Base-by-base conservation (phyloP, 2,888 invertebrate species). In the Cephus pulcher region DNA sequence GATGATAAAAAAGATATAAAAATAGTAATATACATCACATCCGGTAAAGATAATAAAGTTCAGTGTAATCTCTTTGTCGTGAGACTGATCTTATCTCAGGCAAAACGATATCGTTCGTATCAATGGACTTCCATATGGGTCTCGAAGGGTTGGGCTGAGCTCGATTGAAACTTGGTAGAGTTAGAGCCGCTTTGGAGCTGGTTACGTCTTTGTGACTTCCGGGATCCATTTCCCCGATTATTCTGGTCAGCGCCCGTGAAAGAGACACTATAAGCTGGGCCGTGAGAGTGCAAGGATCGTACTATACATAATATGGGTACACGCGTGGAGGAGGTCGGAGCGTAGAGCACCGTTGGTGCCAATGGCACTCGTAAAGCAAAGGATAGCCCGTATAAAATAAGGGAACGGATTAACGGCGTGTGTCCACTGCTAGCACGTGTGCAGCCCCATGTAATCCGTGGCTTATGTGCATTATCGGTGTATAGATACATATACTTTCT, bases 351-450 rank as follows among this genome's bases (percentile, higher is more conserved):
- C 35, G 35, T 35, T 56, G 40, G 23, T 56, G 40, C 40, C 40
- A 56, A 56, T 81, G 23, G 40, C 76, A 78, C 81, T 87, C 86
- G 86, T 87, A 87, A 87, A 86, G 80, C 82, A 87, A 80, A 81
- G 81, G 80, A 86, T 85, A 79, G 83, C 79, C 81, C 80, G 83
- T 86, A 85, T 85, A 85, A 85, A 86, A 86, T 85, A 86, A 86
- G 80, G 77, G 80, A 83, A 85, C 83, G 82, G 85, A 85, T 85
- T 85, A 85, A 85, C 84, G 84, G 81, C 81, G 78, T 78, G 82
- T 33, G 71, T 71, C 71, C 71, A 30, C 11, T 4, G 71, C 71
- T 23, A 23, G 40, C 40, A 23, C 40, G 40, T 56, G 40, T 56
- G 40, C 40, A 23, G 40, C 40, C 40, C 23, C 40, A 15, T 56